These are phyloP conservation scores for Seira musarum DNA, from an alignment of 2,888 invertebrate genomes.

Conservation along the genomic window DNA sequence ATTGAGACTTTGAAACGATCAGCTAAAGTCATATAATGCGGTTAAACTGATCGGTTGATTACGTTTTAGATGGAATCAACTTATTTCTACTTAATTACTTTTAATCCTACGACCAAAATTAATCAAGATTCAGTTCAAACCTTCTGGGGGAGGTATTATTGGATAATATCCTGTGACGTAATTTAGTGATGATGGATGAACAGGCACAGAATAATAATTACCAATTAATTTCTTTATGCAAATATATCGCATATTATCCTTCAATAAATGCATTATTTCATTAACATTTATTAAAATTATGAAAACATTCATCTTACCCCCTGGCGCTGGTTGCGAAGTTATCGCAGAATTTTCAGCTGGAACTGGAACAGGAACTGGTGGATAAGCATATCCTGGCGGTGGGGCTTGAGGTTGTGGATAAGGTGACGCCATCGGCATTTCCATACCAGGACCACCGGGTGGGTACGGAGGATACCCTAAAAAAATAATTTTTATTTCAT, in stretches of 20 bases:
- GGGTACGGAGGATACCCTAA: slow-evolving; percentile 55
- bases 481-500: too few relatives aligned
- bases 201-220: too few relatives aligned
- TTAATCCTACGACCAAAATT: too few relatives aligned
- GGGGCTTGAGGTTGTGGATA: slow-evolving; percentile 52
- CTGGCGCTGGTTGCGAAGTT: slow-evolving; percentile 46
- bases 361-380: slow-evolving; percentile 60
- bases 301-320: slow-evolving; percentile 25
- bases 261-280: not conserved
- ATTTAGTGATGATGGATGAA: too few relatives aligned
- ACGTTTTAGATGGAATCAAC: too few relatives aligned
- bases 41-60: too few relatives aligned
- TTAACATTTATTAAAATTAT: not conserved
- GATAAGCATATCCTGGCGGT: slow-evolving; percentile 61
- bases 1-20: too few relatives aligned
- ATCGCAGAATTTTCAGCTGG: slow-evolving; percentile 37
- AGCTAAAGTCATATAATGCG: too few relatives aligned
- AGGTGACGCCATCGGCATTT: slow-evolving; percentile 43
- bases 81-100: too few relatives aligned
- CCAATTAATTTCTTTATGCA: not conserved
- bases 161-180: slow-evolving; percentile 54
- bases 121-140: slow-evolving; percentile 24
- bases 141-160: slow-evolving; percentile 53
- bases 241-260: not conserved
- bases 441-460: slow-evolving; percentile 21